Conservation (phyloP, 2,113 vertebrate genomes). For the Sinosuthora webbiana region DNA sequence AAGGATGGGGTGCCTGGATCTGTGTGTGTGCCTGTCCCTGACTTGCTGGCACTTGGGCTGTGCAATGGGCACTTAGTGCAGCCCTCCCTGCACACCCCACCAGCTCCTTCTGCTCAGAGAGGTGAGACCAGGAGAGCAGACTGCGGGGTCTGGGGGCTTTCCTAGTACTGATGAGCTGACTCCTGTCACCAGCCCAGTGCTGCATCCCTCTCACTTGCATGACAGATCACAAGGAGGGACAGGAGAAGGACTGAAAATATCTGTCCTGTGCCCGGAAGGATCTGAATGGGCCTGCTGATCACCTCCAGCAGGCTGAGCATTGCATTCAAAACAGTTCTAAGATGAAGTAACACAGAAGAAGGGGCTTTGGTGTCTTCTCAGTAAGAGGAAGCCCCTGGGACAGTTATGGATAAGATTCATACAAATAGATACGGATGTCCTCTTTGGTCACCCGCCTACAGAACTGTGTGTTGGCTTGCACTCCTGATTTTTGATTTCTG, state of each 20-base stretch:
- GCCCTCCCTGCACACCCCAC: not conserved
- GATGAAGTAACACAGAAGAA: not conserved
- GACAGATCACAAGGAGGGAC: not conserved
- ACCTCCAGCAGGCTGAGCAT: not conserved
- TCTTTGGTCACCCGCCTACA: not conserved
- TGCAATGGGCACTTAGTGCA: not conserved
- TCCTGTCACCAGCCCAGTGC: not conserved
- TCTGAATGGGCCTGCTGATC: not conserved
- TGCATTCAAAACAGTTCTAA: not conserved
- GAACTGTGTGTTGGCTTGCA: not conserved
- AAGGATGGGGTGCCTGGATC: not conserved
- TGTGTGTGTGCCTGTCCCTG: not conserved
- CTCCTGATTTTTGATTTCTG: not conserved
- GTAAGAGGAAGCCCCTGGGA: not conserved
- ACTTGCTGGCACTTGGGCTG: not conserved
- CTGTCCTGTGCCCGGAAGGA: not conserved
- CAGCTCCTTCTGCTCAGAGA: not conserved
- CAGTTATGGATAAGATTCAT: not conserved
- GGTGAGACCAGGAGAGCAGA: not conserved
- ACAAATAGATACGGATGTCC: not conserved
- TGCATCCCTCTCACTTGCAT: rapidly evolving
- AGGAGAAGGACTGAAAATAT: not conserved
- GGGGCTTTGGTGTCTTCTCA: not conserved
- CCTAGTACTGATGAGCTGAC: not conserved
- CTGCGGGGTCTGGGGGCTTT: not conserved